Conservation (phyloP, 2,888 invertebrate genomes). For the Leptopterna dolabrata region DNA sequence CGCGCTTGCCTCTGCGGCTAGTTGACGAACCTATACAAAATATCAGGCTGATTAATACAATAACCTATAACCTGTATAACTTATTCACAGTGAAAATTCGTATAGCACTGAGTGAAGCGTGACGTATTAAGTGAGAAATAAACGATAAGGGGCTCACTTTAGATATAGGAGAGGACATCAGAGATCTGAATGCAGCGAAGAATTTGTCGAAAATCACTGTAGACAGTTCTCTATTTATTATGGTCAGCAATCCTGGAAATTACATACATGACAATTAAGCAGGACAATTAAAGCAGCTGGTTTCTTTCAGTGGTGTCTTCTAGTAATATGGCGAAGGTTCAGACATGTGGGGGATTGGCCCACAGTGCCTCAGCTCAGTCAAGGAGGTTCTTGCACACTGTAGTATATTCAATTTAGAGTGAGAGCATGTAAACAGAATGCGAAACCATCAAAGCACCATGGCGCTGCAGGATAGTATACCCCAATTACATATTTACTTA, state of each 20-base stretch:
- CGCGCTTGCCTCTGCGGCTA: slow-evolving; percentile 68
- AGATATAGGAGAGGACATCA: slow-evolving; percentile 62
- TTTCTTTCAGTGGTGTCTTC: too few species aligned
- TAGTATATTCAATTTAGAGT: too few species aligned
- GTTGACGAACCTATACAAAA: slow-evolving; percentile 66
- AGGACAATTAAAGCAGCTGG: neutral
- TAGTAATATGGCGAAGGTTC: too few species aligned
- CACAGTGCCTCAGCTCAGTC: too few species aligned
- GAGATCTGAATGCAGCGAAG: slow-evolving; percentile 53
- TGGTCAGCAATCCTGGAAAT: slow-evolving; percentile 53
- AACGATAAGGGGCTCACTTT: slow-evolving; percentile 19
- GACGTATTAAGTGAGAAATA: slow-evolving; percentile 66
- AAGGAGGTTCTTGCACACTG: too few species aligned
- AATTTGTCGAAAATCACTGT: slow-evolving; percentile 45
- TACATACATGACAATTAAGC: neutral
- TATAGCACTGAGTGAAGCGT: slow-evolving; percentile 60
- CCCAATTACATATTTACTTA: too few species aligned
- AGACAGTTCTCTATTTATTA: slow-evolving; percentile 53
- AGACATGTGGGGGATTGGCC: too few species aligned
- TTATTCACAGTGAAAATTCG: too few species aligned
- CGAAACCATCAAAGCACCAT: too few species aligned
- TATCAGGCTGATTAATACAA: neutral
- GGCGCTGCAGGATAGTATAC: too few species aligned
- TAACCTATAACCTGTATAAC: too few species aligned
- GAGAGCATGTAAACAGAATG: too few species aligned